Evolutionary conservation across 2,888 invertebrate genomes (phyloP).

Genomic region (Bombylius discolor): DNA sequence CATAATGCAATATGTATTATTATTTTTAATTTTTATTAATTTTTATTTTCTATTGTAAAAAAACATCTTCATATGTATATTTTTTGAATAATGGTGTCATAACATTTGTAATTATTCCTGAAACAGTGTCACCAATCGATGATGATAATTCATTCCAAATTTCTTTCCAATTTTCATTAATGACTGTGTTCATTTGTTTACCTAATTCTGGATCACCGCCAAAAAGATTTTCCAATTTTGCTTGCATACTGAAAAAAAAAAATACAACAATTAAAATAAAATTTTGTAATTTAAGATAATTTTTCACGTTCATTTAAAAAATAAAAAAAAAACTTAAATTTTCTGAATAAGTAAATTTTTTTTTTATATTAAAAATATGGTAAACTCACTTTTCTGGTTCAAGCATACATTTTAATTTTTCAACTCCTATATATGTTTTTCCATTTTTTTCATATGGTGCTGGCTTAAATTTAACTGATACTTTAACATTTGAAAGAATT

Average conservation of each 20-base stretch:
- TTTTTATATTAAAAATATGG: not conserved
- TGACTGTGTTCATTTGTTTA: constrained; percentile 9
- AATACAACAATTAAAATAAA: not conserved
- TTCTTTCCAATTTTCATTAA: constrained; percentile 13
- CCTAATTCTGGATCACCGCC: constrained; percentile 8
- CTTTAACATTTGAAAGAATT: constrained; percentile 8
- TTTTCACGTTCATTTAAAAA: not conserved
- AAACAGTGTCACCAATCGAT: constrained; percentile 16
- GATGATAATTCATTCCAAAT: constrained; percentile 11
- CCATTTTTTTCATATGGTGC: constrained; percentile 7
- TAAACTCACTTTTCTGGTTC: constrained; percentile 4
- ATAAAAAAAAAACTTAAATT: too few species aligned
- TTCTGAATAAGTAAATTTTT: constrained; percentile 11
- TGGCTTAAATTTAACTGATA: constrained; percentile 9
- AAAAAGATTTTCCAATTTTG: constrained; percentile 6
- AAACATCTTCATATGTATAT: constrained; percentile 1
- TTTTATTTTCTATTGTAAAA: not conserved
- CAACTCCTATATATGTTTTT: constrained; percentile 9
- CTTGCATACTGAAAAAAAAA: constrained; percentile 12
- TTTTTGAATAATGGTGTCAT: constrained; percentile 22
- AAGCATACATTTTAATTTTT: constrained; percentile 3
- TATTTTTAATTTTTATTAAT: too few species aligned
- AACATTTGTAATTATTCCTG: constrained; percentile 21
- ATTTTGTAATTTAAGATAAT: constrained; percentile 4
- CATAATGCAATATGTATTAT: too few species aligned